Percentiles rank a stretch among this genome's conserved stretches.
phyloP scores from a whole-genome alignment of 1,140 invertebrate species.

The Ladona fulva region DNA sequence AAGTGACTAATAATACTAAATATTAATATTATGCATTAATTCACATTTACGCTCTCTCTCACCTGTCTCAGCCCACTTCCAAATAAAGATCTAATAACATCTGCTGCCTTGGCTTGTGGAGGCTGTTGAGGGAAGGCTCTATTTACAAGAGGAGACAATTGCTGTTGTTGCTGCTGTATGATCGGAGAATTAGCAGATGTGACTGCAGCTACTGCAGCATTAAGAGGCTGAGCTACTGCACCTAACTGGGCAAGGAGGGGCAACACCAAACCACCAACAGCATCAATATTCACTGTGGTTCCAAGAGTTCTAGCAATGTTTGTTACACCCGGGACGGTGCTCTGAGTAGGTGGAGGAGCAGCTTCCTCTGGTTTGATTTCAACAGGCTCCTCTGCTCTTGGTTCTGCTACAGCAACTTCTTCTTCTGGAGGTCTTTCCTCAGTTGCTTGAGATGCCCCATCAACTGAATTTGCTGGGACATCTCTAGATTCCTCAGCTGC shows the following conservation, averaged over 20 bases:
- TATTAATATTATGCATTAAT: too few species aligned
- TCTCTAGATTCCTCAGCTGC: neutral
- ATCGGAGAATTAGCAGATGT: neutral
- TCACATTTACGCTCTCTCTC: too few species aligned
- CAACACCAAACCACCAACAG: neutral
- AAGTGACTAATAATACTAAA: too few species aligned
- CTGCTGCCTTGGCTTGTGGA: neutral
- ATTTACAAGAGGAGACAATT: neutral
- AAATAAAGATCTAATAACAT: neutral
- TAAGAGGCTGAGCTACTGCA: neutral
- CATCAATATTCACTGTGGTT: neutral
- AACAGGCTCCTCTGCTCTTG: slow-evolving; percentile 25
- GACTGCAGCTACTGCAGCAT: neutral
- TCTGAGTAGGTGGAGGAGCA: neutral
- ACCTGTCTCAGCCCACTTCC: neutral
- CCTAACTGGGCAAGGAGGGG: neutral
- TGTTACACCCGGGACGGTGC: neutral
- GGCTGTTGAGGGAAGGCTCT: neutral
- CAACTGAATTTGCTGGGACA: neutral
- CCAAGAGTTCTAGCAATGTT: neutral
- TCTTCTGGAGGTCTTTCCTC: slow-evolving; percentile 23
- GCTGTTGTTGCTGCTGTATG: neutral
- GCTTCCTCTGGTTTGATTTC: slow-evolving; percentile 24
- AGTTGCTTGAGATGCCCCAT: neutral
- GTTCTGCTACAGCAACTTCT: slow-evolving; percentile 25